phyloP scores from a whole-genome alignment of 2,888 invertebrate genomes.

The Pilophorus perplexus region DNA sequence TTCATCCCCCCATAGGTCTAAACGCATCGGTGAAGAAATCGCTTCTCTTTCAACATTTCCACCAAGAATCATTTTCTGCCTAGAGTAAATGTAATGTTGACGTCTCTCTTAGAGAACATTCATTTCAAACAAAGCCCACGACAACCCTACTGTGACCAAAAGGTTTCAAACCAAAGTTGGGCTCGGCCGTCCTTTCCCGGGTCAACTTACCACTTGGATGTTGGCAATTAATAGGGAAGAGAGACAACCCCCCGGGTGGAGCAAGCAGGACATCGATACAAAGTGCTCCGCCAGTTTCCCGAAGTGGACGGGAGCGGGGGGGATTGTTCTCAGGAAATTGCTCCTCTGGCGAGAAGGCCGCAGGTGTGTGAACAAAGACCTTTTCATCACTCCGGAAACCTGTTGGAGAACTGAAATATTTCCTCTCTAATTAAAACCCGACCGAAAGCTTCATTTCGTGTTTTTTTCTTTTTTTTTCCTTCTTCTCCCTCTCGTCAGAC shows the following conservation, averaged over 20 bases:
- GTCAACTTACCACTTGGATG: slow-evolving; percentile 18
- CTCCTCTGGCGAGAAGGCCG: not conserved
- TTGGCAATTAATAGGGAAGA: slow-evolving; percentile 4
- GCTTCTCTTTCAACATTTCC: no score
- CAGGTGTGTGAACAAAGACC: not conserved
- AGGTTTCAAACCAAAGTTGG: slow-evolving; percentile 22
- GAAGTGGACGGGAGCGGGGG: no score
- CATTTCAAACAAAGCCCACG: no score
- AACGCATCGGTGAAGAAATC: no score
- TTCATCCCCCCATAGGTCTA: no score
- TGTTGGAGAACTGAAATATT: not conserved
- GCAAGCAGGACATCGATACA: not conserved
- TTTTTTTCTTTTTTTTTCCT: not conserved
- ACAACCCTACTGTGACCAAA: no score
- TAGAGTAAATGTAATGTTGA: no score
- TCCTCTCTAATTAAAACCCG: not conserved
- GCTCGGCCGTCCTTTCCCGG: not conserved
- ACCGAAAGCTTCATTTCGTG: not conserved
- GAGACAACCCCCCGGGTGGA: no score
- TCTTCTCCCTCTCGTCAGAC: not conserved
- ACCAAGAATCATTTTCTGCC: no score
- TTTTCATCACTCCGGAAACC: not conserved
- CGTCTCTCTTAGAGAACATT: no score
- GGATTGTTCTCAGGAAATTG: not conserved
- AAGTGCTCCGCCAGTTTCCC: not conserved